A percentile compares a stretch with the other conserved stretches of the same genome.
These are phyloP conservation scores for Labrus mixtus DNA, from an alignment of 2,113 vertebrate species.

Conservation along the genomic window DNA sequence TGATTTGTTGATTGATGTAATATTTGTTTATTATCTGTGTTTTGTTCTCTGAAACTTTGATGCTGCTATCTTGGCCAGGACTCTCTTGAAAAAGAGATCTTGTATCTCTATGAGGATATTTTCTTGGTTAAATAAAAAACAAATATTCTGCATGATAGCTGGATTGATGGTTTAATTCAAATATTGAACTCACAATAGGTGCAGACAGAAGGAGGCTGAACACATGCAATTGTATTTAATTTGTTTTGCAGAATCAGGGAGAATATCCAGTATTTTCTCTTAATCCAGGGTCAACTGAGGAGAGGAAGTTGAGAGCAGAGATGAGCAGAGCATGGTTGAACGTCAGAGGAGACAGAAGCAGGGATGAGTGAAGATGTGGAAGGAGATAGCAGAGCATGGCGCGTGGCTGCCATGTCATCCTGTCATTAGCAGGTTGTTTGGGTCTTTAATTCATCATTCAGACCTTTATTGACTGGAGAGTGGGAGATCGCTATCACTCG, in stretches of 20 bases:
- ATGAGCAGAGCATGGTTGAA: conserved; percentile 38
- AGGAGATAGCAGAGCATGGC: conserved; percentile 60
- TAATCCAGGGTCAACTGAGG: conserved; percentile 40
- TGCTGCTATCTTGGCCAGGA: too few relatives aligned
- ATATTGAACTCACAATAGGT: conserved; percentile 14
- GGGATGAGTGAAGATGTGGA: conserved; percentile 57
- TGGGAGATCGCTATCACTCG: conserved; percentile 76
- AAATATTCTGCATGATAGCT: not conserved
- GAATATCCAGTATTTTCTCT: not conserved
- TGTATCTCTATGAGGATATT: too few relatives aligned
- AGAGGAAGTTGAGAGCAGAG: conserved; percentile 42
- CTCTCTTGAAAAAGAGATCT: too few relatives aligned
- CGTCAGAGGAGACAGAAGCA: conserved; percentile 20
- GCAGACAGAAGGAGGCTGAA: conserved; percentile 28
- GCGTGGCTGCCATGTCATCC: conserved; percentile 75
- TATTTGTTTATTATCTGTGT: too few relatives aligned
- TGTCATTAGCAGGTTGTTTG: conserved; percentile 81
- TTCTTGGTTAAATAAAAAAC: too few relatives aligned
- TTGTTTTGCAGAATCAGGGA: not conserved
- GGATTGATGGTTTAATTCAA: not conserved
- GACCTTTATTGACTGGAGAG: conserved; percentile 81
- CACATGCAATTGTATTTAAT: conserved; percentile 20
- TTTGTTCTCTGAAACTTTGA: too few relatives aligned
- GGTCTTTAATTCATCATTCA: conserved; percentile 82
- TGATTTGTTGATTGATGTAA: too few relatives aligned